Percentiles rank a stretch among this genome's conserved stretches.
Evolutionary conservation across 2,113 vertebrate species (phyloP).

Genomic region (Sebastes schlegelii): DNA sequence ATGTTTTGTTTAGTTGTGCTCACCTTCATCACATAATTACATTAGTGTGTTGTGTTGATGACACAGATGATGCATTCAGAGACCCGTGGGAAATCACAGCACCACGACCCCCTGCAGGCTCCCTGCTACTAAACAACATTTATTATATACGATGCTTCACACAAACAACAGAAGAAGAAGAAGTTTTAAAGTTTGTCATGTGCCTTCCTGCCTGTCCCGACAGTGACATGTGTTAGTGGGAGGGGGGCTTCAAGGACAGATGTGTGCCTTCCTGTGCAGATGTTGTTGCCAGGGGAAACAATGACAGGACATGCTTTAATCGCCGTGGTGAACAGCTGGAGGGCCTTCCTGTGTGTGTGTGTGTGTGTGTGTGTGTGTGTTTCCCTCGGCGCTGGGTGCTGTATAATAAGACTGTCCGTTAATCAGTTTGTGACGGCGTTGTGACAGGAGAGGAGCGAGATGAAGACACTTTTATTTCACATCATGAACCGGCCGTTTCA

Average conservation of each 20-base stretch:
- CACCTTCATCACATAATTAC: background rate
- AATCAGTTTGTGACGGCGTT: conserved; percentile 13
- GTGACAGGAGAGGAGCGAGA: conserved; percentile 47
- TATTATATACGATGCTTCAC: fast-evolving
- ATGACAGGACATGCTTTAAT: conserved; percentile 83
- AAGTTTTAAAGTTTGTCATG: background rate
- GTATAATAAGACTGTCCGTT: conserved; percentile 14
- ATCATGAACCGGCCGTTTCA: conserved; percentile 59
- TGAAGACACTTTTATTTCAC: conserved; percentile 74
- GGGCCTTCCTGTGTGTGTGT: conserved; percentile 69
- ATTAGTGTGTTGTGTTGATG: background rate
- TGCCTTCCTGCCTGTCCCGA: background rate
- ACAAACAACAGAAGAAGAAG: background rate
- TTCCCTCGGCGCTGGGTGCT: conserved; percentile 19
- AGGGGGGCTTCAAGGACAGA: conserved; percentile 62
- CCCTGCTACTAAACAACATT: background rate
- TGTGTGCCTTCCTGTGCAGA: conserved; percentile 82
- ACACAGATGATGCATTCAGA: conserved; percentile 27
- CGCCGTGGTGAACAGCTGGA: conserved; percentile 77
- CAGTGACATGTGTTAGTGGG: background rate
- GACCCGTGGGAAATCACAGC: conserved; percentile 42
- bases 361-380: conserved; percentile 23
- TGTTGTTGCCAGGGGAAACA: conserved; percentile 83
- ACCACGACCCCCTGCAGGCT: background rate
- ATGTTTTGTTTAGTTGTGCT: background rate